Evolutionary conservation across 2,888 invertebrate species (phyloP).

Genomic region (Diplazon laetatorius): DNA sequence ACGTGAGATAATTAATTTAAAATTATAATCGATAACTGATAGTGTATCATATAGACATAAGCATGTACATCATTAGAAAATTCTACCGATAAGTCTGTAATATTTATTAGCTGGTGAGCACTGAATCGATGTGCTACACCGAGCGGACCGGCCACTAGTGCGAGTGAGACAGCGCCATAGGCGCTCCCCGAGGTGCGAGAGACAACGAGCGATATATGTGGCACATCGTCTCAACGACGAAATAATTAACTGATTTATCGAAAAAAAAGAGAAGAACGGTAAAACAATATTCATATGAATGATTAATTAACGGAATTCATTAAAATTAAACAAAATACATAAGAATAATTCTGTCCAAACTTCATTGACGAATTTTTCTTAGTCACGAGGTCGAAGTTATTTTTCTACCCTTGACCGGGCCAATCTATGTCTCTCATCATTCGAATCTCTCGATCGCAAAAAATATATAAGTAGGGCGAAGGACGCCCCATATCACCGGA

Average conservation of each 20-base stretch:
- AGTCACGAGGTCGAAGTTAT: constrained; percentile 30
- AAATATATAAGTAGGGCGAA: too few species aligned
- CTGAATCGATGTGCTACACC: too few species aligned
- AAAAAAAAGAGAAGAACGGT: neutral
- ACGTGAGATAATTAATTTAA: constrained; percentile 12
- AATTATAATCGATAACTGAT: constrained; percentile 35
- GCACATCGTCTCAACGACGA: too few species aligned
- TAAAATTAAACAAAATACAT: neutral
- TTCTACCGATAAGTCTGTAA: constrained; percentile 19
- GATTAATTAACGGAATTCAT: constrained; percentile 13
- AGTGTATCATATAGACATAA: constrained; percentile 6
- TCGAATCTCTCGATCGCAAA: neutral
- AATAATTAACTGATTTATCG: neutral
- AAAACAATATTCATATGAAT: too few species aligned
- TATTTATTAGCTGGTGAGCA: constrained; percentile 19
- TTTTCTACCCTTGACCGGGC: constrained; percentile 45
- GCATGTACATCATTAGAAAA: constrained; percentile 21
- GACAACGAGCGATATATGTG: too few species aligned
- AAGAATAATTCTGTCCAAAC: constrained; percentile 24
- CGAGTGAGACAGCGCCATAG: too few species aligned
- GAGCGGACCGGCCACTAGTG: too few species aligned
- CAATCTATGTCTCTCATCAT: neutral
- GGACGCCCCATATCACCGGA: too few species aligned
- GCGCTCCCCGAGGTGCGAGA: too few species aligned
- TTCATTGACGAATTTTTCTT: neutral